Evolutionary conservation across 2,113 vertebrate genomes (phyloP), one percentile per base, ranked within the genome.

Genomic region (Sterna hirundo): DNA sequence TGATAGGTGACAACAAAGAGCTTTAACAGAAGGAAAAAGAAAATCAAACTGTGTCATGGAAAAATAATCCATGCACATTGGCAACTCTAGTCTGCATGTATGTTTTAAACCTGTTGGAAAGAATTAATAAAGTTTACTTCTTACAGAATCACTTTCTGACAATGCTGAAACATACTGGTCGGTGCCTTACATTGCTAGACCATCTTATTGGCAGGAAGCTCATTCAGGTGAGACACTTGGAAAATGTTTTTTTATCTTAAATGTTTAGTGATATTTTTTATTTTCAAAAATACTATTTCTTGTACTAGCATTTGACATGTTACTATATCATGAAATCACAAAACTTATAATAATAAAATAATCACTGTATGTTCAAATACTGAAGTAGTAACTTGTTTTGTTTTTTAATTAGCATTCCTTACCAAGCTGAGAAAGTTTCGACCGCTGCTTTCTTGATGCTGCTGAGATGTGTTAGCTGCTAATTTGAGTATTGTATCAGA

Each of bases 381-480:
- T 95, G 76, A 97, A 92, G 34, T 74, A 91, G 86, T 97, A 86
- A 94, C 44, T 80, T 69, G 46, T 52, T 91, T 96, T 97, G 26
- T 26, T 86, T 89, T 94, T 58, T 93, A 97, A 98, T 72, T 97
- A 99, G 99, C 98, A 4, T 99, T 99, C 97, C 99, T 99, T 97
- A 98, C 99, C 88, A 99, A 99, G 95, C 97, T 99, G 96, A 98
- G 99, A 91, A 99, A 99, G 94, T 97, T 97, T 93, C 96, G 68
- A 88, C 95, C 86, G 4, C 76, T 66, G 7, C 62, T 42, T 65
- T 81, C 85, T 84, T 94, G 91, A 97, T 34, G 95, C 69, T 82
- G 83, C 80, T 47, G 74, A 65, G 90, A 88, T 54, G 55, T 55
- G 52, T 60, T 60, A 77, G 12, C 80, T 97, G 84, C 84, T 95